Evolutionary conservation across 1,140 invertebrate genomes (phyloP), one percentile per base, ranked within the genome.

Genomic region (Drosophila pachea): DNA sequence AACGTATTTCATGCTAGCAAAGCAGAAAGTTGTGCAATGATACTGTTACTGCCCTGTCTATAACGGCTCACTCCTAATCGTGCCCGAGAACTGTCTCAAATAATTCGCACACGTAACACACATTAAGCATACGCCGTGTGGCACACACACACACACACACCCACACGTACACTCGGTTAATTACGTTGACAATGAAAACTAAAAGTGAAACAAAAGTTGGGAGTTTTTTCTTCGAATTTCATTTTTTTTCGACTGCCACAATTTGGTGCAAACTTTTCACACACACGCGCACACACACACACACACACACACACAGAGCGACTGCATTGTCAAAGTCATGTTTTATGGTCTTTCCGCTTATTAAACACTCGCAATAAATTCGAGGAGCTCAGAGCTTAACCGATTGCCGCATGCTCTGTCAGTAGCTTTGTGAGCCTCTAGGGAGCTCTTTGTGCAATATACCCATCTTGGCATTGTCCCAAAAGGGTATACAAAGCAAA

Each of bases 281-380:
- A 22, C 22, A 22, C 22, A 22, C 22, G 22, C 22, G 3, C 22
- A 22, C 22, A 22, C 22, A 22, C 22, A 22, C 22, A 22, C 22
- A 22, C 22, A 22, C 22, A 22, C 22, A 22, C 22, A 22, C 29
- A 32, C 22, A 29, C 38, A 38, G 35, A 22, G 35, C 14, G 36
- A 55, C n/a, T 38, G 45, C 50, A 55, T 40, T 56, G 48, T 64
- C 52, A 64, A 54, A 68, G 59, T 45, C 47, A 43, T 40, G 62
- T 66, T 66, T 53, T 63, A 64, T 49, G 50, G 43, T 63, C 64
- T 78, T 78, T 78, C 62, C 76, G 76, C 72, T 68, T 75, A 79
- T 75, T 78, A 75, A 75, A 48, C 66, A 60, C 42, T 38, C 72
- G 47, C 75, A 67, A 54, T 43, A 61, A 54, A 49, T 65, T 60